phyloP scores from a whole-genome alignment of 2,113 vertebrate species.

The Myrmecophaga tridactyla region DNA sequence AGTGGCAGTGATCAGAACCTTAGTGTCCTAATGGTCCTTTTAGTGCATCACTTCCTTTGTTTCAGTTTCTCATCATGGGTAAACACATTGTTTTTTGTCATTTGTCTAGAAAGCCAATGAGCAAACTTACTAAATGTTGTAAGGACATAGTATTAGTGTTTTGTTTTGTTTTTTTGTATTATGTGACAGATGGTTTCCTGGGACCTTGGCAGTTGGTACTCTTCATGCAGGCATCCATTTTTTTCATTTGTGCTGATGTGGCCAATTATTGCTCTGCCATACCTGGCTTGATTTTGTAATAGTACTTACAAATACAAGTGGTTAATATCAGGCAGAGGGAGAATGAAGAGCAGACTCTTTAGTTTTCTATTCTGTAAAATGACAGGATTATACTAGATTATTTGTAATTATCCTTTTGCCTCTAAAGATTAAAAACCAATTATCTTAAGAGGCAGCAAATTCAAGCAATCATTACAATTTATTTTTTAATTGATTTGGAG shows the following conservation, averaged over 20 bases:
- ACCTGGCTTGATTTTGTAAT: not conserved
- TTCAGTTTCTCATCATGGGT: not conserved
- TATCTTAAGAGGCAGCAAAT: not conserved
- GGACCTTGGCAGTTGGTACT: not conserved
- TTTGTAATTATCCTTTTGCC: constrained; percentile 13
- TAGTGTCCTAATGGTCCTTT: not conserved
- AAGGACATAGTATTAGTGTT: not conserved
- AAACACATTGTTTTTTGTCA: not conserved
- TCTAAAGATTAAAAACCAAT: not conserved
- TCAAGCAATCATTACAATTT: constrained; percentile 10
- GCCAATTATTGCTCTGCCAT: not conserved
- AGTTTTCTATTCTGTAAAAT: not conserved
- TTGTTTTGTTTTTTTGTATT: not conserved
- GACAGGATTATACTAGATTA: not conserved
- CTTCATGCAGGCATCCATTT: not conserved
- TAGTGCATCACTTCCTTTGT: not conserved
- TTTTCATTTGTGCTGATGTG: not conserved
- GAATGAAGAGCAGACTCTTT: not conserved
- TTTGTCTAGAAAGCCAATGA: not conserved
- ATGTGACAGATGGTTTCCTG: constrained; percentile 22
- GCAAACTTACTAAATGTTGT: constrained; percentile 22
- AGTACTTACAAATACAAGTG: not conserved
- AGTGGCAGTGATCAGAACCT: fast-evolving
- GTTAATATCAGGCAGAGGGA: not conserved
- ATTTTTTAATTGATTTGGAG: constrained; percentile 24